Evolutionary conservation across 2,113 vertebrate genomes (phyloP), one percentile per base, ranked within the genome.

Genomic region (Triplophysa tibetana): DNA sequence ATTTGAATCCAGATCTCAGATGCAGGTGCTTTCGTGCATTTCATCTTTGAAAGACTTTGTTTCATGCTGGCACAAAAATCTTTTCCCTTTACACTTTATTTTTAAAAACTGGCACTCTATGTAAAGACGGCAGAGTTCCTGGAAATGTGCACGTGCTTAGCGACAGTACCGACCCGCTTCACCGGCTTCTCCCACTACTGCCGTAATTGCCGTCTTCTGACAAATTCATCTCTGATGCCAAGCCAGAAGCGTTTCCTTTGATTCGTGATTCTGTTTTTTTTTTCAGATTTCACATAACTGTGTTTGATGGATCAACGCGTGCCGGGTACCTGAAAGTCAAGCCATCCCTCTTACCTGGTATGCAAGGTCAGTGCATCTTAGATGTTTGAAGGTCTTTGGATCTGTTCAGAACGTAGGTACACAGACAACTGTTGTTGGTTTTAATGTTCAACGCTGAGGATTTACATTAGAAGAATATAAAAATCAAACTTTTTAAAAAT

Each of bases 301-400:
- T 67, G 84, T 81, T 87, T 84, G 83, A 86, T 72, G 58, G 54
- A 58, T 21, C 19, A 58, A 10, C 7, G 19, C 29, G 16, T 43
- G 3, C 4, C 17, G 52, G 70, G 12, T n/a, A 38, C 54, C 26
- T n/a, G 54, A 50, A 50, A 60, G 54, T 73, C n/a, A 2, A 41
- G 29, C n/a, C 38, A 41, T 73, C 56, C 19, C 33, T 41, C 29
- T 1, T 60, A 61, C 70, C 89, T 86, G 89, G 91, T 85, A 90
- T 91, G 88, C 87, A 80, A 90, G 89, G 90, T 90, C 90, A 89
- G 67, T 63, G 38, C 45, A 7, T 68, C 87, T 92, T 92, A 90
- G 91, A 91, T 88, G 88, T 85, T 43, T 60, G 33, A 19, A 41
- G 54, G 65, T 63, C 43, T 68, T 45, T 23, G 21, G 41, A 68